Conservation (phyloP, 2,797 vertebrate species). For the Gymnothorax javanicus region DNA sequence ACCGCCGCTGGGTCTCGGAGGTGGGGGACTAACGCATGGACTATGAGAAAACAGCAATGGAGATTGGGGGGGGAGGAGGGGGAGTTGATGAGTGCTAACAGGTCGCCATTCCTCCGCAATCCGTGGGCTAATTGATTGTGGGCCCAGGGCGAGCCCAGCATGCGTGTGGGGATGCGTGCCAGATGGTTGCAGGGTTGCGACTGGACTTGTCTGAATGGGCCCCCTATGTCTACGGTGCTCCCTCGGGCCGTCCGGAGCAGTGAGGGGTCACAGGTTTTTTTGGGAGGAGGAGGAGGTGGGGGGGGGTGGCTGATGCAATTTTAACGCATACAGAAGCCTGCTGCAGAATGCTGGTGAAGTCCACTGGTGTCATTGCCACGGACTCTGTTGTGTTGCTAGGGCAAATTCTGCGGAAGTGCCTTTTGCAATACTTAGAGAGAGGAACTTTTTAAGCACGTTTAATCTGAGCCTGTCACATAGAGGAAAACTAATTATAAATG, state of each 20-base stretch:
- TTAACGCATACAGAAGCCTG: slow-evolving; percentile 22
- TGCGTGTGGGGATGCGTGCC: slow-evolving; percentile 57
- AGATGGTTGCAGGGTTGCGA: slow-evolving; percentile 64
- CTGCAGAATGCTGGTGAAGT: neutral
- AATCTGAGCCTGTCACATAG: neutral
- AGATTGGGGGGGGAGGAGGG: slow-evolving; percentile 23
- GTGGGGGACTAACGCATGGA: slow-evolving; percentile 29
- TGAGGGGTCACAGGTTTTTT: neutral
- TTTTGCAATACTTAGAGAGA: neutral
- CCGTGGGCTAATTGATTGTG: slow-evolving; percentile 70
- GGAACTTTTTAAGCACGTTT: neutral
- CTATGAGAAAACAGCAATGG: slow-evolving; percentile 26
- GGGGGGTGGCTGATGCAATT: slow-evolving; percentile 47
- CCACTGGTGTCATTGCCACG: neutral
- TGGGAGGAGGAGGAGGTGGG: slow-evolving; percentile 1
- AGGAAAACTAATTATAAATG: slow-evolving; percentile 13
- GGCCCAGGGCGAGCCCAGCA: slow-evolving; percentile 55
- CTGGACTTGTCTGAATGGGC: slow-evolving; percentile 58
- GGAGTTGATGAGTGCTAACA: slow-evolving; percentile 52
- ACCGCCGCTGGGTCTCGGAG: slow-evolving; percentile 28
- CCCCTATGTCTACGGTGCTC: neutral
- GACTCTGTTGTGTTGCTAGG: slow-evolving; percentile 8
- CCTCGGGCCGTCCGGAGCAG: neutral
- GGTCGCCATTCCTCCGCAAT: slow-evolving; percentile 66
- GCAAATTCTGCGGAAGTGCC: neutral